Conservation (phyloP, 1,140 invertebrate genomes). For the Anoplophora glabripennis region DNA sequence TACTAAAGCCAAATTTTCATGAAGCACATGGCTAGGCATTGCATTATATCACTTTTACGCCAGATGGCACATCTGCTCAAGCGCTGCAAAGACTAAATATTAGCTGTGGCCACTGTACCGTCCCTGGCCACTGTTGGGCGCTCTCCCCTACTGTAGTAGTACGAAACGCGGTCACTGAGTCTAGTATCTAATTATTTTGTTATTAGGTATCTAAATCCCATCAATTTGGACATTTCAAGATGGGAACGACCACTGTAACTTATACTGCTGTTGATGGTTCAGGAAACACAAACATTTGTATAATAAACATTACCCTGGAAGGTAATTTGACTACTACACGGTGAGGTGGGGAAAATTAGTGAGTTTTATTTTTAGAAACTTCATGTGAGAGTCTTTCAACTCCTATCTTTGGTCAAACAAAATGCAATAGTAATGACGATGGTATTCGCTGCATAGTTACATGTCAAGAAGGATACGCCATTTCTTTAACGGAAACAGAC, state of each 20-base stretch:
- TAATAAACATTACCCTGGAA: constrained; percentile 62
- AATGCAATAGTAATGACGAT: constrained; percentile 54
- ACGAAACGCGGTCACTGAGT: no score
- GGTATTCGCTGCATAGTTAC: constrained; percentile 56
- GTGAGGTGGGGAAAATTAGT: background rate
- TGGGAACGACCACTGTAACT: constrained; percentile 58
- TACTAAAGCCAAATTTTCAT: no score
- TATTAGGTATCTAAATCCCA: constrained; percentile 44
- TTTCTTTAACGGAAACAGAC: constrained; percentile 49
- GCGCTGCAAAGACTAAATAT: no score
- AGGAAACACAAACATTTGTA: constrained; percentile 61
- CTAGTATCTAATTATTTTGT: no score
- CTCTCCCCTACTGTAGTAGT: no score
- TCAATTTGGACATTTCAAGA: constrained; percentile 54
- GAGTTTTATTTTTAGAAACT: constrained; percentile 50
- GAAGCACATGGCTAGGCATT: no score
- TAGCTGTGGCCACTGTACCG: no score
- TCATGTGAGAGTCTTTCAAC: constrained; percentile 56
- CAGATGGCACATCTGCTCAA: no score
- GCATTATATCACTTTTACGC: no score
- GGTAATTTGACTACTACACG: constrained; percentile 47
- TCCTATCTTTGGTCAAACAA: constrained; percentile 56
- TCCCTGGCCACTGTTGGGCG: no score
- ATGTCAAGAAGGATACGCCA: constrained; percentile 62
- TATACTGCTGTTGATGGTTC: constrained; percentile 61